These are phyloP conservation scores for Thinocorus orbignyianus DNA, from an alignment of 2,113 vertebrate species.

Conservation along the genomic window DNA sequence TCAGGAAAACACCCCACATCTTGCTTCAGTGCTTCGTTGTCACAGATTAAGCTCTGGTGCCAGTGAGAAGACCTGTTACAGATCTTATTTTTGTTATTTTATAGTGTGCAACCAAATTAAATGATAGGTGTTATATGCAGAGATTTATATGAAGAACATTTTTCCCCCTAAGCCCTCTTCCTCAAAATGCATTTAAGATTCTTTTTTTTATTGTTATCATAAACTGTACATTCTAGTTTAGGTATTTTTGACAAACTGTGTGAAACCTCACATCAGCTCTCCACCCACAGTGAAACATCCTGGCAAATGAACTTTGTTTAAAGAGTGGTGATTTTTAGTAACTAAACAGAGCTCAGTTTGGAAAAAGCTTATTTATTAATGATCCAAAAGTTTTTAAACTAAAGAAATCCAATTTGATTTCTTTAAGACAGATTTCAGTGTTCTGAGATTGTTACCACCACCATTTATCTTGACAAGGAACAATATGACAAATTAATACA, in stretches of 20 bases:
- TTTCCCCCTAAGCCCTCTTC: background rate
- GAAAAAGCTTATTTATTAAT: constrained; percentile 39
- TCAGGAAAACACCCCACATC: background rate
- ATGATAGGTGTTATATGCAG: constrained; percentile 51
- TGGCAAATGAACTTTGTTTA: background rate
- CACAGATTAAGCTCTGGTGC: constrained; percentile 29
- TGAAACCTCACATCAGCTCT: background rate
- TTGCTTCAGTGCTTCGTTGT: constrained; percentile 18
- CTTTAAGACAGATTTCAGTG: background rate
- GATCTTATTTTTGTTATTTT: constrained; percentile 50
- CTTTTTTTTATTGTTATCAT: background rate
- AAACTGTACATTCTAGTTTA: background rate
- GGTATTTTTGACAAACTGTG: constrained; percentile 17
- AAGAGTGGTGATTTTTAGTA: background rate
- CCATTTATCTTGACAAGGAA: background rate
- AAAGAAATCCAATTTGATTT: constrained; percentile 33
- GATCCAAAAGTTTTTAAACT: background rate
- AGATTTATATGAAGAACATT: constrained; percentile 64
- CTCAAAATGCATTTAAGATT: background rate
- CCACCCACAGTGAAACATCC: background rate
- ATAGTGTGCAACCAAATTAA: constrained; percentile 1
- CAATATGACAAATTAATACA: background rate
- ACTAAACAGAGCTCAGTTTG: background rate
- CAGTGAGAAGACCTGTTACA: constrained; percentile 57
- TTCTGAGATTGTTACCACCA: background rate